Base-by-base conservation (phyloP, 2,113 vertebrate species). In the Campylorhamphus procurvoides region DNA sequence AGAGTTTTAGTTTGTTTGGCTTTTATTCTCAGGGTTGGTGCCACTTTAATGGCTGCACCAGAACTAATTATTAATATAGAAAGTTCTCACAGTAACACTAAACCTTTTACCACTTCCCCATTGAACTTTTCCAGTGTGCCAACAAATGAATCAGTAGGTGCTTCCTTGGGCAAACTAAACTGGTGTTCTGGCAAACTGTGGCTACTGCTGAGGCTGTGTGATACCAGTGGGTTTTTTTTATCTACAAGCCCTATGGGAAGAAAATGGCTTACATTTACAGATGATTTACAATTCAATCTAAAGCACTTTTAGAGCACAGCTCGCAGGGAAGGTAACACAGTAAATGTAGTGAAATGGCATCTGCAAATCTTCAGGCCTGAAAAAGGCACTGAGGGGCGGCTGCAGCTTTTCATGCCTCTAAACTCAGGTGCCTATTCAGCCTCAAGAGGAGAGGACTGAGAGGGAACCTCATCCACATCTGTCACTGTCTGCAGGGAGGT, bases 251-350 rank as follows among this genome's bases (percentile, higher is more conserved):
- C 14, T 56, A 27, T 2, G 19, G 42, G 47, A 18, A 55, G 47
- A 80, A 86, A 66, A 35, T 9, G 2, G 20, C 50, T 86, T 86
- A 59, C 5, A 6, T 35, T 74, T 74, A 80, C 42, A 62, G 22
- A 23, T 67, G 35, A 47, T 64, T 47, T 62, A 7, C 18, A 56
- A 53, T 42, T 68, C 59, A 47, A 42, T 69, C 47, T 74, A 17
- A 74, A 84, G 40, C 49, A 71, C 18, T 59, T 62, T 9, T 14
- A 37, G 29, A 81, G 39, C 47, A 47, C 22, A 84, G 50, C 1
- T 67, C 42, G 42, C 35, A 67, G 18, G 5, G 46, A 77, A 50
- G 18, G 33, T 33, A 18, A 52, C 0, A 0, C 46, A 40, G 22
- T 52, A 62, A 42, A 46, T 5, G 14, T 6, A 72, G 33, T 76